Percentiles rank a stretch among this genome's conserved stretches.
phyloP scores from a whole-genome alignment of 2,888 invertebrate species.

The Melikaiella ostensackeni region DNA sequence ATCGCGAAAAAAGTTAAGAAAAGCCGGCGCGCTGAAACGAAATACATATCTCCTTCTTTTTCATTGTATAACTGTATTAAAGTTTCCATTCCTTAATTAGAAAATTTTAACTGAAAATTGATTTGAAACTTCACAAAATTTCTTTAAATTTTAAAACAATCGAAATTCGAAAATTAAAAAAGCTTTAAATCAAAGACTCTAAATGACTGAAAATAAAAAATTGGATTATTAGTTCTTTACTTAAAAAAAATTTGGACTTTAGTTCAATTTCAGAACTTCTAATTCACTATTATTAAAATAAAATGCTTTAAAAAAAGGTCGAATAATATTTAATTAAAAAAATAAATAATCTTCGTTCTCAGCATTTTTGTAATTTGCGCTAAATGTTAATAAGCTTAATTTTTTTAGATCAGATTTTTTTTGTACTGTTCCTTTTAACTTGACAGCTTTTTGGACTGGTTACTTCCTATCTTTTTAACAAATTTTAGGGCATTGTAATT shows the following conservation, averaged over 20 bases:
- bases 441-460: not conserved
- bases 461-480: not conserved
- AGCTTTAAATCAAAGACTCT: not conserved
- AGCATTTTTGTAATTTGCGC: not conserved
- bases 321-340: not conserved
- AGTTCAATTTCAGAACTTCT: not conserved
- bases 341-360: not conserved
- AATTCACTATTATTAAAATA: not conserved
- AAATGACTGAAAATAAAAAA: not conserved
- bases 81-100: not conserved
- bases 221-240: too few species aligned
- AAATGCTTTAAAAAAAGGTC: not conserved
- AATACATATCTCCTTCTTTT: not conserved
- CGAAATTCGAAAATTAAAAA: not conserved
- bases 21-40: not conserved
- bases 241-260: not conserved
- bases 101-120: not conserved
- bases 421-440: not conserved
- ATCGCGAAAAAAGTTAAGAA: not conserved
- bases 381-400: too few species aligned
- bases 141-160: not conserved
- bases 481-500: not conserved
- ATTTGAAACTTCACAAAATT: not conserved
- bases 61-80: not conserved
- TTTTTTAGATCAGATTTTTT: not conserved